Percentiles rank a stretch among this genome's conserved stretches.
These are phyloP conservation scores for Xenopus petersii DNA, from an alignment of 2,797 vertebrate species.

Conservation along the genomic window DNA sequence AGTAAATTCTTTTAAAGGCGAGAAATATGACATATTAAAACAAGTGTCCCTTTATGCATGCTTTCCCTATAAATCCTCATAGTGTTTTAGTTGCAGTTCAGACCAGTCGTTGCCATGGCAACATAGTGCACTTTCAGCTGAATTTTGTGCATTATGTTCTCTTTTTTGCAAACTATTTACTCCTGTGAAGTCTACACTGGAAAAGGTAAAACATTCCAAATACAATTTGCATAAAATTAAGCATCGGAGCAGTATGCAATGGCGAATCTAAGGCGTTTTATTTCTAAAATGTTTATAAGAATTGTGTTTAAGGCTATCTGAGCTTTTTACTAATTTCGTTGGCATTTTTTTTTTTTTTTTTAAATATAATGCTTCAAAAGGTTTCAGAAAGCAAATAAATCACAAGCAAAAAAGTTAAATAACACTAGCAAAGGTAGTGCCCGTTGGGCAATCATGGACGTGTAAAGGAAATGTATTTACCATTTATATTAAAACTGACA, in stretches of 20 bases:
- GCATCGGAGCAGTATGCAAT: not conserved
- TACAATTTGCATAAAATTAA: not conserved
- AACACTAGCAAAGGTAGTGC: too few species aligned
- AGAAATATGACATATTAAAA: conserved; percentile 24
- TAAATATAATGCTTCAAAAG: too few species aligned
- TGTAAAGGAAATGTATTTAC: too few species aligned
- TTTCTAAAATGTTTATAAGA: not conserved
- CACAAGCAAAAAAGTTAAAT: too few species aligned
- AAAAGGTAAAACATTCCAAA: not conserved
- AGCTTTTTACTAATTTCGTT: too few species aligned
- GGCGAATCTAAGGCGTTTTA: not conserved
- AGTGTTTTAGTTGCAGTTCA: conserved; percentile 23
- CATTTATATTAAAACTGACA: too few species aligned
- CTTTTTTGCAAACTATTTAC: not conserved
- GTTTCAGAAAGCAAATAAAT: too few species aligned
- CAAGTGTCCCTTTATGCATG: conserved; percentile 23
- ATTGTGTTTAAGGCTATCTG: not conserved
- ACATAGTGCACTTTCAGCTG: conserved; percentile 21
- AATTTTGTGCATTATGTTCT: conserved; percentile 19
- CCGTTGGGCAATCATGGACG: too few species aligned
- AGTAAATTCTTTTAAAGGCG: conserved; percentile 2
- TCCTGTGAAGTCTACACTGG: conserved; percentile 1
- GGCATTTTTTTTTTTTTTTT: too few species aligned
- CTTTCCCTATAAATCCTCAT: conserved; percentile 21
- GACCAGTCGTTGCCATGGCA: conserved; percentile 37